Conservation (phyloP, 2,797 vertebrate species). For the Epinephelus awoara region DNA sequence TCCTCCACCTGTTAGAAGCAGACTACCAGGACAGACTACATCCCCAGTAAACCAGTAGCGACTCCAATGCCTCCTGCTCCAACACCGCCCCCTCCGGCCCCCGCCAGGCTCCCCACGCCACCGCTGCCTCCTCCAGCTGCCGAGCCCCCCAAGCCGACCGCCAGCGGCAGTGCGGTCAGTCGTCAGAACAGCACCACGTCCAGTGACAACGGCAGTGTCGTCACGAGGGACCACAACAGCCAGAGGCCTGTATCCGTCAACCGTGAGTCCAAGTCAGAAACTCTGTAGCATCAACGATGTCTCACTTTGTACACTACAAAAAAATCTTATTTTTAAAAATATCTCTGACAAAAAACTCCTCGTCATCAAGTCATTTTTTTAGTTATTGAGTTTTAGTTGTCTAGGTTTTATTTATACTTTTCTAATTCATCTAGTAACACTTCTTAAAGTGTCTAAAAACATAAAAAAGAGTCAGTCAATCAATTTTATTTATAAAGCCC, state of each 20-base stretch:
- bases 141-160: constrained; percentile 65
- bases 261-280: constrained; percentile 84
- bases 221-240: constrained; percentile 83
- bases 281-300: no score
- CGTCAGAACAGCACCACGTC: constrained; percentile 89
- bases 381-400: no score
- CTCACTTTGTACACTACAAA: no score
- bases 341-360: no score
- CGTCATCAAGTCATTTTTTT: no score
- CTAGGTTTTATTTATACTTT: no score
- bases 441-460: no score
- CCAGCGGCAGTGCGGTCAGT: constrained; percentile 69
- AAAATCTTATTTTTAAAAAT: not conserved
- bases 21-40: constrained; percentile 80
- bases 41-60: constrained; percentile 71
- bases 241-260: constrained; percentile 81
- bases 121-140: constrained; percentile 81
- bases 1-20: constrained; percentile 88
- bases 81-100: constrained; percentile 76
- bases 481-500: no score
- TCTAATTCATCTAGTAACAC: no score
- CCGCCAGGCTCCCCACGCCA: constrained; percentile 82
- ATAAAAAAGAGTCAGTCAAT: no score
- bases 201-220: constrained; percentile 82
- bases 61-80: constrained; percentile 72